phyloP scores from a whole-genome alignment of 2,113 vertebrate genomes.

The Cryptomyrus ogoouensis region DNA sequence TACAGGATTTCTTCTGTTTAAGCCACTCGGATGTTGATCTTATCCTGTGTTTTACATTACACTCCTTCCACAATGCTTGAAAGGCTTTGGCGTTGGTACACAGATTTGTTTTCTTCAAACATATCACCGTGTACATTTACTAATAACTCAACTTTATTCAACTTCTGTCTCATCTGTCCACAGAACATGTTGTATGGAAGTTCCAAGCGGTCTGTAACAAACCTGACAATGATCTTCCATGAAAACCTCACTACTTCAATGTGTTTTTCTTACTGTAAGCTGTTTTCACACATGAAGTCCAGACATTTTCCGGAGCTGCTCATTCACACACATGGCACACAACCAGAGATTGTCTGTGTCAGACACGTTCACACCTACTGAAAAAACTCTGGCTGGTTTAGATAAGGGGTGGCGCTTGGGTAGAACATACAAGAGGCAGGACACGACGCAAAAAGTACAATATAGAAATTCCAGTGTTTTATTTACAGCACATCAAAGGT shows the following conservation, averaged over 20 bases:
- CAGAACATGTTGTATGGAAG: background rate
- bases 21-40: background rate
- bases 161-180: background rate
- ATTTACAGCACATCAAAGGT: background rate
- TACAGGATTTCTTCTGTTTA: background rate
- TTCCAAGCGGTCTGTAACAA: background rate
- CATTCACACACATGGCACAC: background rate
- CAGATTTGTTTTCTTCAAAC: background rate
- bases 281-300: background rate
- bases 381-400: background rate
- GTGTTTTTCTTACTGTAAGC: background rate
- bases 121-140: background rate
- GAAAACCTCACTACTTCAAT: background rate
- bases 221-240: background rate
- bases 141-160: background rate
- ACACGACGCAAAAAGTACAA: background rate
- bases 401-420: background rate
- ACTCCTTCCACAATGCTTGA: background rate
- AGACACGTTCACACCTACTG: background rate
- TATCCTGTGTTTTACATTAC: background rate
- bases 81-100: background rate
- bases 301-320: background rate
- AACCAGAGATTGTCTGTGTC: background rate
- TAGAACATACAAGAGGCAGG: background rate
- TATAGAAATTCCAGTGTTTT: background rate